A percentile compares a stretch with the other conserved stretches of the same genome.
phyloP scores from a whole-genome alignment of 2,113 vertebrate genomes.

The Eudorcas thomsonii region DNA sequence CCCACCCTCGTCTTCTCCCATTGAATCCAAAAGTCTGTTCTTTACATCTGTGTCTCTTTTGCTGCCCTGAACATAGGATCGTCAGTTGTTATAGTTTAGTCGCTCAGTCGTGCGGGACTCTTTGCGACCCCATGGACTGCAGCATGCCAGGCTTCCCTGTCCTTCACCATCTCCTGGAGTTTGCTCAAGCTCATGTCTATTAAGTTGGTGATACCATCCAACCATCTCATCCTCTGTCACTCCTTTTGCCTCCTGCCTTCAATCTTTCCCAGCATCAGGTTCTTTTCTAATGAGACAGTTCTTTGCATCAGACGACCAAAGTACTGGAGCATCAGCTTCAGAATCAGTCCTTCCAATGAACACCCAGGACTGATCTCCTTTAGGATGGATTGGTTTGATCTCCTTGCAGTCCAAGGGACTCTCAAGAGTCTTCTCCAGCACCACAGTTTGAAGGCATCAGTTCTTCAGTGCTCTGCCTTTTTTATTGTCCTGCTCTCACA shows the following conservation, averaged over 20 bases:
- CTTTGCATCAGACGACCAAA: neutral
- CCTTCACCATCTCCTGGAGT: neutral
- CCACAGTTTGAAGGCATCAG: rapidly evolving
- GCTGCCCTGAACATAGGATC: neutral
- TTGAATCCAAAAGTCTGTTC: neutral
- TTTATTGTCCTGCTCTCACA: neutral
- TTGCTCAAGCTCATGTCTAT: neutral
- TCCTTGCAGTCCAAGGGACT: neutral
- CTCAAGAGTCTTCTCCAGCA: neutral
- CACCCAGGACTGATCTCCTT: neutral
- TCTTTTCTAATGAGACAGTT: neutral
- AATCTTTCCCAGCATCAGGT: neutral
- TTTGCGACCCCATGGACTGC: neutral
- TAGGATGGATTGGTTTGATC: neutral
- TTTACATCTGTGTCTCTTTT: neutral
- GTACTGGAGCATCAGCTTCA: neutral
- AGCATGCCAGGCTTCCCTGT: neutral
- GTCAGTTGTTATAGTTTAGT: neutral
- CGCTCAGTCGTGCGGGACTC: neutral
- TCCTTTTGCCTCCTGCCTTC: neutral
- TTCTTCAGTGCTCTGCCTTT: neutral
- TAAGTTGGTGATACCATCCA: neutral
- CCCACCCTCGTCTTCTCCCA: neutral
- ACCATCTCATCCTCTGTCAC: neutral
- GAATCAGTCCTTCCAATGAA: neutral